Evolutionary conservation across 2,113 vertebrate species (phyloP), one percentile per base, ranked within the genome.

Genomic region (Nothoprocta perdicaria): DNA sequence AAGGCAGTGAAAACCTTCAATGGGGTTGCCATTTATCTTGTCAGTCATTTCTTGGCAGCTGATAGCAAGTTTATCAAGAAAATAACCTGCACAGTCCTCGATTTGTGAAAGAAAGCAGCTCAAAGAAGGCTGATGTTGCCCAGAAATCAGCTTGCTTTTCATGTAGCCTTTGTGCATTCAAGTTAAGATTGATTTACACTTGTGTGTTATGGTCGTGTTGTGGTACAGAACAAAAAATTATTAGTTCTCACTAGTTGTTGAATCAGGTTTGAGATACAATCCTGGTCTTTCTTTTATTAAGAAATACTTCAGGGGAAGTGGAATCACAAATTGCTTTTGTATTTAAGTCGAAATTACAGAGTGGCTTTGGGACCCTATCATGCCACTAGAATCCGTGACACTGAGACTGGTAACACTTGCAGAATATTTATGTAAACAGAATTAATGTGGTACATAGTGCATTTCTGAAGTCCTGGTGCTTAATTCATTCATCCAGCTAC

Each of bases 31-130:
- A 6, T 40, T 69, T 83, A 57, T 86, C 45, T 58, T 88, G 84
- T 68, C 88, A 63, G 48, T 80, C 78, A 66, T 92, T 80, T 96
- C 87, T 79, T 92, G 83, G 46, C 86, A 93, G 73, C 43, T 86
- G 76, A 62, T 31, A 91, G 91, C 40, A 15, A 58, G 8, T 91
- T 88, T 76, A 88, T 67, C 43, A 33, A 9, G 78, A 73, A 88
- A 90, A 21, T 77, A 27, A 21, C 71, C 58, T 18, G 10, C 67
- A 52, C 33, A 48, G 81, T 53, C 68, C 75, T 89, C 13, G 69
- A 19, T 81, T 84, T 88, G 61, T 77, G 31, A 68, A 61, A 82
- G 53, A 4, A 67, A 95, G 75, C 69, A 87, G 89, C 55, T 89
- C 87, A 78, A 83, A 38, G 60, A 1, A 74, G 50, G 41, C 57